phyloP scores from a whole-genome alignment of 2,113 vertebrate species.

The Pelodiscus sinensis region DNA sequence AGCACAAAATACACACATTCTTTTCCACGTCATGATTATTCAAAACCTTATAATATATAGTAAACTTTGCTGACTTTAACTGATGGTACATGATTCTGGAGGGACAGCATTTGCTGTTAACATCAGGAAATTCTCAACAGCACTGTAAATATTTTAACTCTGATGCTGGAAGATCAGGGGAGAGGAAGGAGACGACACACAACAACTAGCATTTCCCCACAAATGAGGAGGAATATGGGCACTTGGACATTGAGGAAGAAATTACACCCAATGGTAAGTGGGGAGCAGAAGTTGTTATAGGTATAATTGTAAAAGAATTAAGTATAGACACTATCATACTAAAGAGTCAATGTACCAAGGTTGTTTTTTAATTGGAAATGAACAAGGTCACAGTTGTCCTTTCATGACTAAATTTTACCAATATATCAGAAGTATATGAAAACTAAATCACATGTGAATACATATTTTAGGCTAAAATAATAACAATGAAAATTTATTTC shows the following conservation, averaged over 20 bases:
- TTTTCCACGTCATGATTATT: background rate
- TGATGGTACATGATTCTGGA: background rate
- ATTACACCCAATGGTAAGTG: background rate
- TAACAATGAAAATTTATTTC: background rate
- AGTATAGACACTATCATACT: background rate
- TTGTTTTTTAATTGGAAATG: background rate
- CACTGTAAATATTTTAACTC: background rate
- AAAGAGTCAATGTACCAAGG: background rate
- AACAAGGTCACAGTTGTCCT: background rate
- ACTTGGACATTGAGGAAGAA: background rate
- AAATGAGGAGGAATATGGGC: background rate
- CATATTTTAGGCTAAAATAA: background rate
- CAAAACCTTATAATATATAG: background rate
- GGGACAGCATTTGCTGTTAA: background rate
- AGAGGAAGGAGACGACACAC: background rate
- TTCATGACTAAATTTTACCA: background rate
- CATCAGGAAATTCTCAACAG: background rate
- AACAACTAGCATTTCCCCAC: background rate
- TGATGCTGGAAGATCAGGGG: background rate
- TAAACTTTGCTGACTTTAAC: background rate
- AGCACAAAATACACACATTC: background rate
- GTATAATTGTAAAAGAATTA: background rate
- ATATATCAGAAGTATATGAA: background rate
- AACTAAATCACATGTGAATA: background rate
- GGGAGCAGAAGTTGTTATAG: background rate